phyloP scores from a whole-genome alignment of 2,888 invertebrate genomes.

The Conops quadrifasciatus region DNA sequence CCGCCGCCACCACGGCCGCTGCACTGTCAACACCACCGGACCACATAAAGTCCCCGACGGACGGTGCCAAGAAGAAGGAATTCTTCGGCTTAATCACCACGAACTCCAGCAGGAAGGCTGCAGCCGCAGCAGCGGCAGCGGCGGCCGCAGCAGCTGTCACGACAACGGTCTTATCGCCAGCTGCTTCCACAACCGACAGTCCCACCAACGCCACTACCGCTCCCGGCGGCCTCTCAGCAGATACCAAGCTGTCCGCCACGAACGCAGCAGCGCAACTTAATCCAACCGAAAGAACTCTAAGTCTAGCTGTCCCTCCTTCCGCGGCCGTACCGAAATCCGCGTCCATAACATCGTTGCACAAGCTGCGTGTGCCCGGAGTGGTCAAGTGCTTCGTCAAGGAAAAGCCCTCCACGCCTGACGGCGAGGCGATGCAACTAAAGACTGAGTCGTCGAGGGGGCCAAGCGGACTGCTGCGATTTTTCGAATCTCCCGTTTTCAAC shows the following conservation, averaged over 20 bases:
- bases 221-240: slow-evolving; percentile 23
- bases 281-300: slow-evolving; percentile 49
- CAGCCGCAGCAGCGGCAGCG: slow-evolving; percentile 56
- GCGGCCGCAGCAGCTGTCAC: slow-evolving; percentile 44
- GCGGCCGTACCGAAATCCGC: slow-evolving; percentile 51
- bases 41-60: slow-evolving; percentile 62
- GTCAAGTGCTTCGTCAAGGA: slow-evolving; percentile 64
- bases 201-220: slow-evolving; percentile 34
- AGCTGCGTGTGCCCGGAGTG: slow-evolving; percentile 62
- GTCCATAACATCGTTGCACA: slow-evolving; percentile 61
- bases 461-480: slow-evolving; percentile 72
- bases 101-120: slow-evolving; percentile 60
- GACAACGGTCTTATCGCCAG: slow-evolving; percentile 43
- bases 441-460: slow-evolving; percentile 59
- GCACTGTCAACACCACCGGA: slow-evolving; percentile 43
- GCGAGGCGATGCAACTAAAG: slow-evolving; percentile 48
- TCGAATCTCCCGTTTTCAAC: slow-evolving; percentile 97
- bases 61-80: slow-evolving; percentile 64
- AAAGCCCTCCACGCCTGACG: slow-evolving; percentile 43
- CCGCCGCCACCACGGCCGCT: slow-evolving; percentile 25
- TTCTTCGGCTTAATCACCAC: slow-evolving; percentile 63
- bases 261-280: background rate
- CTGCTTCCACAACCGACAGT: slow-evolving; percentile 46
- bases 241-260: slow-evolving; percentile 24
- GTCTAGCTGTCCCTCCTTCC: slow-evolving; percentile 50